Conservation (phyloP, 2,797 vertebrate species). For the Gastrophryne carolinensis region DNA sequence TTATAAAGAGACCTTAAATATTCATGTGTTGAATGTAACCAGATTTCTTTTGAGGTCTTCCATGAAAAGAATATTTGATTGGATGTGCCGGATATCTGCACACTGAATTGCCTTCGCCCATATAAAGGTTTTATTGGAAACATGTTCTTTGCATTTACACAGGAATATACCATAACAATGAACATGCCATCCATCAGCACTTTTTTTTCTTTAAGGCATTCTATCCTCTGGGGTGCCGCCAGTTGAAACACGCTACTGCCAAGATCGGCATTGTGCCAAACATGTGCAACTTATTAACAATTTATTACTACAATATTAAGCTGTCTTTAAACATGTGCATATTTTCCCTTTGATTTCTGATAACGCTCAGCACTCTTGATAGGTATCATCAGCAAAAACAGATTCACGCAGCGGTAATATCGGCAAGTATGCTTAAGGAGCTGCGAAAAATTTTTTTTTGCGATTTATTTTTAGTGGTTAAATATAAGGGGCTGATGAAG, state of each 20-base stretch:
- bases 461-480: background rate
- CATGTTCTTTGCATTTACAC: background rate
- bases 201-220: background rate
- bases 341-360: background rate
- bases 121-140: background rate
- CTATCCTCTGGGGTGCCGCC: background rate
- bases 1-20: too few relatives aligned
- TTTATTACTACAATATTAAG: background rate
- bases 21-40: too few relatives aligned
- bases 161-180: background rate
- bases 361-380: background rate
- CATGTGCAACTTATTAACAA: background rate
- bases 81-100: background rate
- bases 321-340: background rate
- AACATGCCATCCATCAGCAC: background rate
- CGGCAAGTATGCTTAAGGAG: background rate
- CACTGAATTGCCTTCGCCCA: background rate
- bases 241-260: background rate
- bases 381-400: background rate
- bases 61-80: background rate
- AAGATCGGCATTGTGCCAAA: background rate
- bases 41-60: too few relatives aligned
- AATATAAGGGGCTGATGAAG: conserved; percentile 2
- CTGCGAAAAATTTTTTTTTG: background rate
- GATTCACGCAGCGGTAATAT: background rate